Conservation (phyloP, 2,888 invertebrate species). For the Leptopterna dolabrata region DNA sequence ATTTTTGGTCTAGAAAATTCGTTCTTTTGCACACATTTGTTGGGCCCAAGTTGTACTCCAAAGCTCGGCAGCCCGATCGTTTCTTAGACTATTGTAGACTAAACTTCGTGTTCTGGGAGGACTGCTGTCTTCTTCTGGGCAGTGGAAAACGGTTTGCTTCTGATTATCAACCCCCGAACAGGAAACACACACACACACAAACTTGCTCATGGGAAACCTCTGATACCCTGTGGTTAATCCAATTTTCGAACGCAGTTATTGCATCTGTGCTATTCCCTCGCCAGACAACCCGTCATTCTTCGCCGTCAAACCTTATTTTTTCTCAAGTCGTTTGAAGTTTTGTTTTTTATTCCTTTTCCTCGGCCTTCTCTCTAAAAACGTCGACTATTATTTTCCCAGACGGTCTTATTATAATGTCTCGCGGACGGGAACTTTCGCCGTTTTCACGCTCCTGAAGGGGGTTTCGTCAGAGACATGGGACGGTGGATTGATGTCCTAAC, state of each 20-base stretch:
- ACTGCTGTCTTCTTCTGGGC: too few relatives aligned
- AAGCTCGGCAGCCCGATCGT: too few relatives aligned
- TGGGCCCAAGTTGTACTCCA: too few relatives aligned
- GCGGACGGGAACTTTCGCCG: background rate
- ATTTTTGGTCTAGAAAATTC: too few relatives aligned
- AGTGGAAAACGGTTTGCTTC: too few relatives aligned
- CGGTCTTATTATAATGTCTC: background rate
- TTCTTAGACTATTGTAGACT: too few relatives aligned
- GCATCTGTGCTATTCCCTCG: background rate
- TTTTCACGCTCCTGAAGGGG: background rate
- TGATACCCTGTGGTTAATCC: background rate
- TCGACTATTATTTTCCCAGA: background rate
- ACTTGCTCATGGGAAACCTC: too few relatives aligned
- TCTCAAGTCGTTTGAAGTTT: background rate
- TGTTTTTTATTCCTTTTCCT: background rate
- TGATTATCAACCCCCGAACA: too few relatives aligned
- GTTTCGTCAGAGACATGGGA: background rate
- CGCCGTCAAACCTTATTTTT: background rate
- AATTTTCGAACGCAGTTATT: background rate
- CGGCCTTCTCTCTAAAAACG: background rate
- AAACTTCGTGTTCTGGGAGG: too few relatives aligned
- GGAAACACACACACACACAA: too few relatives aligned
- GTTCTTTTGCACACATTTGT: too few relatives aligned
- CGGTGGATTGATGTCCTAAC: background rate
- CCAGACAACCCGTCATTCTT: background rate